These are phyloP conservation scores for Callyntrura sp. DNA, from an alignment of 2,888 invertebrate species.

Conservation along the genomic window DNA sequence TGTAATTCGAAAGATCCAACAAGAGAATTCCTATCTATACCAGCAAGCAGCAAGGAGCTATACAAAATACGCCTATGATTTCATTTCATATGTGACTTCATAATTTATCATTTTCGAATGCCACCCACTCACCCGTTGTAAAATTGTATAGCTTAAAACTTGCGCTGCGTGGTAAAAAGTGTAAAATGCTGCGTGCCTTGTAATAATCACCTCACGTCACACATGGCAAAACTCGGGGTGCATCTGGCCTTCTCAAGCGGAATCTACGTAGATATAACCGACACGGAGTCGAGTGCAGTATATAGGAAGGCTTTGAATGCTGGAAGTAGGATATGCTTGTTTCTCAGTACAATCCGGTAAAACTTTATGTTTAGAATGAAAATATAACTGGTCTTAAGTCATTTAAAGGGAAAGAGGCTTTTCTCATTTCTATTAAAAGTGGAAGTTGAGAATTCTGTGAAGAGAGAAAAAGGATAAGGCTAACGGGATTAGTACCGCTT, in stretches of 20 bases:
- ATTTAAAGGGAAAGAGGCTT: conserved; percentile 42
- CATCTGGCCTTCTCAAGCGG: background rate
- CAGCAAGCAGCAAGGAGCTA: too few relatives aligned
- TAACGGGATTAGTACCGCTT: conserved; percentile 63
- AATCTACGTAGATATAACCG: too few relatives aligned
- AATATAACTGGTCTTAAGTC: background rate
- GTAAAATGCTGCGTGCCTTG: background rate
- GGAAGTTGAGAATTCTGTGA: conserved; percentile 42
- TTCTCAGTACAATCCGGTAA: background rate
- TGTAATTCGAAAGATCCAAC: background rate
- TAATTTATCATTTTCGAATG: conserved; percentile 42
- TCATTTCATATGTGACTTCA: conserved; percentile 17
- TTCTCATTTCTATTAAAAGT: conserved; percentile 38
- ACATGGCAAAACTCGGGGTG: background rate
- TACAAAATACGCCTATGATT: background rate
- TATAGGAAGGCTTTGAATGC: background rate
- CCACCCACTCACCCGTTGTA: conserved; percentile 46
- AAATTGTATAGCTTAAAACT: conserved; percentile 12
- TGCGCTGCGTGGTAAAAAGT: background rate
- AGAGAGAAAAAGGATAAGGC: conserved; percentile 58
- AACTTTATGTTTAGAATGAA: background rate
- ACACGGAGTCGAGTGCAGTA: too few relatives aligned
- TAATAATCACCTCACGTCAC: conserved; percentile 29
- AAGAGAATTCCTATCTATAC: conserved; percentile 21
- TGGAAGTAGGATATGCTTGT: background rate